Conservation (phyloP, 2,797 vertebrate species). For the Pseudochromis fuscus region DNA sequence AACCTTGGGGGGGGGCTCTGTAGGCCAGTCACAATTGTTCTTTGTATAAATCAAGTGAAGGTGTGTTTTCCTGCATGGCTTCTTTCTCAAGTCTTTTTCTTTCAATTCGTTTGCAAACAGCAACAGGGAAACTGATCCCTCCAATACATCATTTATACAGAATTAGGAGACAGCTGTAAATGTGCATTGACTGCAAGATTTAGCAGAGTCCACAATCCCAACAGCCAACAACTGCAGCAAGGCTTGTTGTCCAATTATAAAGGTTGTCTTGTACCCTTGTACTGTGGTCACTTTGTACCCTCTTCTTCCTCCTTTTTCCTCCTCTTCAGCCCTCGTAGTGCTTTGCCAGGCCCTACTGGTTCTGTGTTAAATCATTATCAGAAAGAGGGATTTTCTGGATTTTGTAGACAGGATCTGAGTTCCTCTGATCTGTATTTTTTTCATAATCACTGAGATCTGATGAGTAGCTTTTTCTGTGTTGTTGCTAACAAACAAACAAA, state of each 20-base stretch:
- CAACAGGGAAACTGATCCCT: constrained; percentile 19
- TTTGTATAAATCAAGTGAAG: background rate
- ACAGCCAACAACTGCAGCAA: background rate
- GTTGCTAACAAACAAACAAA: too few species aligned
- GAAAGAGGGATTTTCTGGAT: too few species aligned
- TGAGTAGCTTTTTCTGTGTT: too few species aligned
- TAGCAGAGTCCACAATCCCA: background rate
- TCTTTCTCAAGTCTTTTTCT: too few species aligned
- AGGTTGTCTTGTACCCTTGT: background rate
- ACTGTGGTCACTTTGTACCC: too few species aligned
- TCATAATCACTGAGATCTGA: too few species aligned
- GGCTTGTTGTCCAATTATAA: background rate
- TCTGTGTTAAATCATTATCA: too few species aligned
- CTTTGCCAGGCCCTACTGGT: too few species aligned
- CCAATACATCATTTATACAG: constrained; percentile 7
- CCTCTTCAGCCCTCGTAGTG: too few species aligned
- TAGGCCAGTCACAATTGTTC: background rate
- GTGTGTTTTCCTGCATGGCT: background rate
- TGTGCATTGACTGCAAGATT: background rate
- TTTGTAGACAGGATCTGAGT: too few species aligned
- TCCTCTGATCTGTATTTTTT: too few species aligned
- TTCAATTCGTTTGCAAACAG: background rate
- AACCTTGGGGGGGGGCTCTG: background rate
- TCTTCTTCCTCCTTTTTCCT: too few species aligned
- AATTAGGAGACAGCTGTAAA: background rate